Evolutionary conservation across 2,113 vertebrate species (phyloP), one percentile per base, ranked within the genome.

Genomic region (Procavia capensis): DNA sequence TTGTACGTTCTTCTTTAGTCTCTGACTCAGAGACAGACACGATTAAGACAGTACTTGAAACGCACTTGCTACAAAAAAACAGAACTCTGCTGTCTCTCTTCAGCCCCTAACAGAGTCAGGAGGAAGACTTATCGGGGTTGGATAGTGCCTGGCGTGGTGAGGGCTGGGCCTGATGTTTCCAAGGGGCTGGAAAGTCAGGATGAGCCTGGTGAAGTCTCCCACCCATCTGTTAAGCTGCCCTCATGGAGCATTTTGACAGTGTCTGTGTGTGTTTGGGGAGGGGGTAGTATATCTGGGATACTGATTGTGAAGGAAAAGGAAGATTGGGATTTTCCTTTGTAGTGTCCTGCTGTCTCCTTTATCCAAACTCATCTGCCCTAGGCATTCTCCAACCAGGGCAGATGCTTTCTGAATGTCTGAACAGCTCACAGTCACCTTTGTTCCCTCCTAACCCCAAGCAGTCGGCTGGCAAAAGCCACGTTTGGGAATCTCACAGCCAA

Each of bases 111-210:
- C 75, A 63, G n/a, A 68, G 8, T 25, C 57, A 36, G 72, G 81
- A 29, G 22, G 57, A 81, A 84, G 70, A 59, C 43, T 43, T 9
- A 1, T 7, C 50, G 74, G 88, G 66, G 43, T 9, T 93, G 43
- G 80, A 85, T 47, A 50, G 64, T 24, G 43, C n/a, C 72, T 34
- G n/a, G 84, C 25, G 41, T n/a, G 63, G 84, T 43, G n/a, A 59
- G 87, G 43, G 45, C 50, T 63, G 74, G 0, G 89, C 24, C 88
- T 91, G 75, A 86, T 41, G 39, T 66, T 85, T 74, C 47, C 47
- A 91, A 43, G 34, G 80, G n/a, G 36, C 50, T 95, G 88, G 93
- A 91, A 90, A 95, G 41, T 57, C 47, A 54, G 0, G 41, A 94
- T 17, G 27, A 78, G 31, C 63, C 83, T 86, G 36, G 20, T 25